phyloP scores from a whole-genome alignment of 2,888 invertebrate species.

The Plebejus argus region DNA sequence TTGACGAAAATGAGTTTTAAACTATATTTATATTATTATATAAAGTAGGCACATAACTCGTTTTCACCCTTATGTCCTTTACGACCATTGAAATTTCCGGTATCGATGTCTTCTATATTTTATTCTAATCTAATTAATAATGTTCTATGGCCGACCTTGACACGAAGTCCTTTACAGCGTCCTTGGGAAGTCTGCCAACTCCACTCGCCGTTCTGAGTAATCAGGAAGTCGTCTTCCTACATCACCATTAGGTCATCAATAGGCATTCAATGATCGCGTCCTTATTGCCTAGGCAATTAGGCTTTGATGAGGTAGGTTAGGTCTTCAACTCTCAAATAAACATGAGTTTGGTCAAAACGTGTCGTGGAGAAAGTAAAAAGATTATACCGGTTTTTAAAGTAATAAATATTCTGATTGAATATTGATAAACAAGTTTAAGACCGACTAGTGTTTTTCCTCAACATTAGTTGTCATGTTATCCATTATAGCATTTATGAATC shows the following conservation, averaged over 20 bases:
- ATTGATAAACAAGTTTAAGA: background rate
- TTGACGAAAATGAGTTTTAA: no score
- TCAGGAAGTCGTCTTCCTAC: slow-evolving; percentile 54
- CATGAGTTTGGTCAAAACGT: background rate
- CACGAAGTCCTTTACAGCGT: slow-evolving; percentile 64
- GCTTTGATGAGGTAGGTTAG: background rate
- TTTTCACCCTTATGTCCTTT: no score
- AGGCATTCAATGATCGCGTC: slow-evolving; percentile 51
- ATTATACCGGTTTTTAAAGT: background rate
- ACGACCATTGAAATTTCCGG: no score
- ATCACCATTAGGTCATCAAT: slow-evolving; percentile 51
- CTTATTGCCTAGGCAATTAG: slow-evolving; percentile 43
- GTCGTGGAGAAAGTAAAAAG: slow-evolving; percentile 5
- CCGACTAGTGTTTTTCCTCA: background rate
- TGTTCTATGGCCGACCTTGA: slow-evolving; percentile 56
- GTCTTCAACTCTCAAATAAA: background rate
- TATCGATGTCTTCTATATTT: background rate
- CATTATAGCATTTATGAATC: background rate
- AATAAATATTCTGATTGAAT: background rate
- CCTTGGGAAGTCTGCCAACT: slow-evolving; percentile 70
- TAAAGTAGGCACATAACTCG: no score
- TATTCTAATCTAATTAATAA: background rate
- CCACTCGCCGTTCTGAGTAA: slow-evolving; percentile 35
- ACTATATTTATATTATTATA: no score
- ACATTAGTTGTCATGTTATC: slow-evolving; percentile 8